Conservation (phyloP, 2,113 vertebrate species). For the Ceyx cyanopectus region DNA sequence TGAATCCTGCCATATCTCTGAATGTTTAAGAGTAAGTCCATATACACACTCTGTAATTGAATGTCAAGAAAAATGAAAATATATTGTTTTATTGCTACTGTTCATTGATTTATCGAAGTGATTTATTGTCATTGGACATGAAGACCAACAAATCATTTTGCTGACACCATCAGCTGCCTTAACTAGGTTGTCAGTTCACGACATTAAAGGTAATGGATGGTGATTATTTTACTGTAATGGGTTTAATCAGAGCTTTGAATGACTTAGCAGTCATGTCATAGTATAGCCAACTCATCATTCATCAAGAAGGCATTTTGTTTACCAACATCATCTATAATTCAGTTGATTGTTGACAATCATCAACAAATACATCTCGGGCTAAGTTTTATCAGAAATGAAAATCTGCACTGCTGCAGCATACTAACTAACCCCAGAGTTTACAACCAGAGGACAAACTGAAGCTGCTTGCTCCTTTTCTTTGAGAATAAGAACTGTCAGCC, state of each 20-base stretch:
- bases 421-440: not conserved
- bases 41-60: constrained; percentile 81
- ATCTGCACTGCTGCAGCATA: constrained; percentile 51
- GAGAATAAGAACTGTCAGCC: not conserved
- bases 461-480: not conserved
- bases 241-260: constrained; percentile 85
- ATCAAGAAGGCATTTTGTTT: constrained; percentile 82
- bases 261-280: constrained; percentile 82
- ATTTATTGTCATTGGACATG: constrained; percentile 81
- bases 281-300: constrained; percentile 76
- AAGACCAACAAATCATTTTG: constrained; percentile 80
- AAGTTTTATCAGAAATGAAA: constrained; percentile 79
- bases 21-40: constrained; percentile 78
- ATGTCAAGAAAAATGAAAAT: constrained; percentile 86
- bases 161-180: constrained; percentile 85
- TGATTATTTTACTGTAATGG: constrained; percentile 86
- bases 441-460: not conserved
- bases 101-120: constrained; percentile 84
- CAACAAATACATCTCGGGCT: constrained; percentile 76
- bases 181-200: constrained; percentile 86
- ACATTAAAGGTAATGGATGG: constrained; percentile 86
- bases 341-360: constrained; percentile 83
- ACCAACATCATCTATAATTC: constrained; percentile 84
- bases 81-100: constrained; percentile 84
- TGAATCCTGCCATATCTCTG: constrained; percentile 62